These are phyloP conservation scores for Chrysoperla carnea DNA, from an alignment of 1,140 invertebrate genomes.

Conservation along the genomic window DNA sequence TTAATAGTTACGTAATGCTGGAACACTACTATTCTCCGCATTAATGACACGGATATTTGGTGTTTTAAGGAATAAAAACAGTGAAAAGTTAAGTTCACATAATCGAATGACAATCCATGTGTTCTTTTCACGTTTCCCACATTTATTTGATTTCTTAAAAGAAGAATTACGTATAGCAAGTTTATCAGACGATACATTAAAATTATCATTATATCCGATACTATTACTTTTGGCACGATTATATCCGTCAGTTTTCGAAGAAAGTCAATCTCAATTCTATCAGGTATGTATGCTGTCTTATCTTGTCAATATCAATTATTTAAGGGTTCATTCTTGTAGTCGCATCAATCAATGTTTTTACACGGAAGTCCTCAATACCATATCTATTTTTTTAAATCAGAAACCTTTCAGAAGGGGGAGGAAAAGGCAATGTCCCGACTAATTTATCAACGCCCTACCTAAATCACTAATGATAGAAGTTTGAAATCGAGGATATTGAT, in stretches of 20 bases:
- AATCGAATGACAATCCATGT: constrained; percentile 61
- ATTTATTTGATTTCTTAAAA: constrained; percentile 60
- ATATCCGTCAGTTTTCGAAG: constrained; percentile 53
- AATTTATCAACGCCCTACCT: too few relatives aligned
- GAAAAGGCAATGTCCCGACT: too few relatives aligned
- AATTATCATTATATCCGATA: constrained; percentile 47
- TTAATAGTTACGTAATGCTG: constrained; percentile 61
- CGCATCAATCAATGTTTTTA: too few relatives aligned
- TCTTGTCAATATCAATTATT: not conserved
- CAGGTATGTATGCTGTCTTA: constrained; percentile 1
- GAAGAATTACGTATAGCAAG: constrained; percentile 35
- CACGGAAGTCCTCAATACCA: too few relatives aligned
- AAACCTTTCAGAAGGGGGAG: too few relatives aligned
- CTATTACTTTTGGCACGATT: constrained; percentile 62
- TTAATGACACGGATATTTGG: constrained; percentile 83
- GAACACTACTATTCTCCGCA: constrained; percentile 67
- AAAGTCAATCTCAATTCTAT: constrained; percentile 35
- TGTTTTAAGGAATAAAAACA: constrained; percentile 55
- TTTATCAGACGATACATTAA: constrained; percentile 19
- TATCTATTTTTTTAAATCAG: too few relatives aligned
- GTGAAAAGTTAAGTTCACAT: constrained; percentile 49
- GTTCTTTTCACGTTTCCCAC: constrained; percentile 74
- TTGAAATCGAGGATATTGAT: too few relatives aligned
- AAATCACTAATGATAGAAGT: too few relatives aligned
- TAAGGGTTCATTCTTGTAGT: too few relatives aligned